Evolutionary conservation across 2,113 vertebrate species (phyloP).

Genomic region (Amphilophus citrinellus): DNA sequence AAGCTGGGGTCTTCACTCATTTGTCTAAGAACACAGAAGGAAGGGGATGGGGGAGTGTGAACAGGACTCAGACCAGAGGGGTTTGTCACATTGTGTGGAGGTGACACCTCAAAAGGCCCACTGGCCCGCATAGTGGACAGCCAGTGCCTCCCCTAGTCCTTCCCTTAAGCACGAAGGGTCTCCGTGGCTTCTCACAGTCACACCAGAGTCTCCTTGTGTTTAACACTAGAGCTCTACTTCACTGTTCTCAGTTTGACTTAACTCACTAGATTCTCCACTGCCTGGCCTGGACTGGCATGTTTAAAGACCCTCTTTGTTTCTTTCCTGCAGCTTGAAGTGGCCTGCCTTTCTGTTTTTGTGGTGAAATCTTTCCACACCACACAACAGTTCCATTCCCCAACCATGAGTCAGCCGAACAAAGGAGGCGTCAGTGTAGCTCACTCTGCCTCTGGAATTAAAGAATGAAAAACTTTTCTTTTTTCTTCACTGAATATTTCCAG

Average conservation of each 20-base stretch:
- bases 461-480: slow-evolving; percentile 58
- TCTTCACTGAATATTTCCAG: slow-evolving; percentile 43
- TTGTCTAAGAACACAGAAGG: slow-evolving; percentile 59
- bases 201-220: slow-evolving; percentile 62
- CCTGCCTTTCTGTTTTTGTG: slow-evolving; percentile 67
- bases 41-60: slow-evolving; percentile 64
- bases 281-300: slow-evolving; percentile 43
- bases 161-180: slow-evolving; percentile 60
- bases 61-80: slow-evolving; percentile 71
- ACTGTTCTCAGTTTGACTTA: slow-evolving; percentile 44
- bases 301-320: slow-evolving; percentile 77
- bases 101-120: slow-evolving; percentile 76
- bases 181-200: slow-evolving; percentile 72
- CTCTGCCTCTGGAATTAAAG: slow-evolving; percentile 55
- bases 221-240: slow-evolving; percentile 46
- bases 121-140: slow-evolving; percentile 74
- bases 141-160: slow-evolving; percentile 59
- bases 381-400: slow-evolving; percentile 76
- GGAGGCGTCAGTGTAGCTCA: slow-evolving; percentile 70
- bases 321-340: slow-evolving; percentile 54
- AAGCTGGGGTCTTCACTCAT: slow-evolving; percentile 68
- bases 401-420: slow-evolving; percentile 79
- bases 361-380: slow-evolving; percentile 76
- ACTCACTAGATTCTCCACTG: slow-evolving; percentile 46
- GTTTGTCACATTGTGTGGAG: slow-evolving; percentile 79